Evolutionary conservation across 92 coral and sea anemone species (phyloP), one percentile per base, ranked within the genome.

Genomic region (Phenganax subtilis): DNA sequence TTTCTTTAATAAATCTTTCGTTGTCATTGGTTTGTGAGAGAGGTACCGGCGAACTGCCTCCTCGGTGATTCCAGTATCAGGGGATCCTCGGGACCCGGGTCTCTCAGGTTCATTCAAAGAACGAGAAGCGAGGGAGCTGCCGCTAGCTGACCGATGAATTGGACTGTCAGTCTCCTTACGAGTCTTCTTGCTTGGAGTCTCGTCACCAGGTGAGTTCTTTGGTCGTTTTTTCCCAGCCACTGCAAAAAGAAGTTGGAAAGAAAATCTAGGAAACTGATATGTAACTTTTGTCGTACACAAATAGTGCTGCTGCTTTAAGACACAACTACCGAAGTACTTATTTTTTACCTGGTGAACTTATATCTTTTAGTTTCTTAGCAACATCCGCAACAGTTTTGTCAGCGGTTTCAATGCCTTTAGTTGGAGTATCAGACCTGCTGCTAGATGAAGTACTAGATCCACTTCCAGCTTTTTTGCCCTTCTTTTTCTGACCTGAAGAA

Each of bases 11-110:
- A 96, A 86, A 89, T 96, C 99, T 84, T 96, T 96, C 54, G 97
- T 96, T 9, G 99, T 96, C 99, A 96, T 96, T 79, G 99, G 99
- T 85, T 96, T 96, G 12, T 97, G 88, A 3, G 96, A 87, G 68
- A 96, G 97, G 85, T 96, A 96, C 80, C 97, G 86, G 12, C 96
- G 90, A 31, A 96, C 93, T 16, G 96, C 92, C 12, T 96, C 99
- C 81, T 96, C 99, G 2, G 99, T 90, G 82, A 96, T 96, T 72
- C 97, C 91, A 57, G 84, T 87, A 5, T 87, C 87, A 12, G 97
- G 90, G n/a, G 92, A 89, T 12, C 91, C 91, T 67, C 90, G 91
- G 52, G 96, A 88, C 12, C 90, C 91, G 76, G 97, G 87, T 55
- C 88, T 90, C 29, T 79, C 83, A 12, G 83, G 27, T 47, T 65